A percentile compares a stretch with the other conserved stretches of the same genome.
Evolutionary conservation across 2,113 vertebrate species (phyloP).

Genomic region (Diphyllodes magnificus): DNA sequence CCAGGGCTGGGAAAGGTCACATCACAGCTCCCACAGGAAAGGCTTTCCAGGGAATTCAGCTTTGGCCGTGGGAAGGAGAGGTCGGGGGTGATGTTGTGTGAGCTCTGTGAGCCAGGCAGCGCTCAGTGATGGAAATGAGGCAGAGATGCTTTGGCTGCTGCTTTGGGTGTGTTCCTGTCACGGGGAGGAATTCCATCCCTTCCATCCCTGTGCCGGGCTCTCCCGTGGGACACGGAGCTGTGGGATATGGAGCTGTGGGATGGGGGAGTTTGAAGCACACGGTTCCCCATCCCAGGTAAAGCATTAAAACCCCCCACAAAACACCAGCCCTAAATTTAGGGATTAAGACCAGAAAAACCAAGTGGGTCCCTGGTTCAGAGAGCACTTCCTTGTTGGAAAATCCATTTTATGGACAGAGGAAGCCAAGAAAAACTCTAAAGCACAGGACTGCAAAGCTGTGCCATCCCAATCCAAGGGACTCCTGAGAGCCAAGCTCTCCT

Average conservation of each 20-base stretch:
- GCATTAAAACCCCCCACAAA: background rate
- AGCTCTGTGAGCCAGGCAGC: background rate
- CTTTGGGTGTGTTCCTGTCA: background rate
- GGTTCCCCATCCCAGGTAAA: background rate
- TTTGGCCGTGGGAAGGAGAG: slow-evolving; percentile 4
- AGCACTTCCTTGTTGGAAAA: background rate
- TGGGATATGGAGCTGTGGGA: background rate
- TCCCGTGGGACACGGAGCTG: fast-evolving
- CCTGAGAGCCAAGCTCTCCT: background rate
- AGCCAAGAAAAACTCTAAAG: background rate
- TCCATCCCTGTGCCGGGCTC: background rate
- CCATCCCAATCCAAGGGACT: background rate
- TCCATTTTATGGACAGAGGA: background rate
- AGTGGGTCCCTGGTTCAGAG: too few relatives aligned
- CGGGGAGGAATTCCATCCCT: background rate
- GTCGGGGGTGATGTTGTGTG: background rate
- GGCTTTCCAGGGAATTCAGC: background rate
- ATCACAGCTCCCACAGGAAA: background rate
- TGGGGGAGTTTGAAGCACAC: background rate
- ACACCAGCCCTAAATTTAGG: background rate
- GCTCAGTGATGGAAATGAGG: background rate
- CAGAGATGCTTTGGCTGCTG: background rate
- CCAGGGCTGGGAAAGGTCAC: background rate
- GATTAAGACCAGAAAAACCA: background rate
- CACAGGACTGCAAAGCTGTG: background rate